Evolutionary conservation across 2,888 invertebrate genomes (phyloP), one percentile per base, ranked within the genome.

Genomic region (Xestia sexstrigata): DNA sequence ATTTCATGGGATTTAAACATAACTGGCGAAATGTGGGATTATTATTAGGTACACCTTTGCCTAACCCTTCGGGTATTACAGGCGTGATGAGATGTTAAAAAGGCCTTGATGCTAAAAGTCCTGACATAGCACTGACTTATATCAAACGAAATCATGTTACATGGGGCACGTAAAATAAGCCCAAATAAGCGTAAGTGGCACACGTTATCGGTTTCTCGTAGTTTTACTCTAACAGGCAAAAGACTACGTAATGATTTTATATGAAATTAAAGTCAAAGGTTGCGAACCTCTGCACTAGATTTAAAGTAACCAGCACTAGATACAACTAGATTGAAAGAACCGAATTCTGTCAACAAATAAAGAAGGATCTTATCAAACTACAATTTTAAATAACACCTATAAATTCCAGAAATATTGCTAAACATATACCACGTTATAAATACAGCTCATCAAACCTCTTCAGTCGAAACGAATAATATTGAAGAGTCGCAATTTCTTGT

Each of bases 401-500:
- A 26, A 8, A 60, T 62, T 60, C 49, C 1, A 17, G 15, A n/a
- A 42, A 42, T 75, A 75, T 75, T n/a, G 30, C 13, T 30, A 39
- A 66, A 60, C 42, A 42, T 65, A 11, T n/a, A 60, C 42, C 20
- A 39, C 47, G 47, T 39, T 35, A 65, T 66, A 47, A 60, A 65
- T 17, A 45, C 30, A 8, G 8, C 20, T 15, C 26, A 49, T 49
- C 70, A 42, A 42, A 11, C n/a, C 13, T 13, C 26, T 17, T 11
- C 47, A 39, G 68, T 39, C 13, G 65, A 52, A 52, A 35, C 15
- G 8, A 65, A 71, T 66, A 47, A 67, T 73, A 58, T 73, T 68
- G 52, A 67, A 66, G 55, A 73, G 30, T 60, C 30, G 8, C n/a
- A 55, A 49, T 45, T 71, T 63, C 35, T 81, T 63, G 45, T 74